Conservation (phyloP, 2,888 invertebrate genomes). For the Teleiodes luculella region DNA sequence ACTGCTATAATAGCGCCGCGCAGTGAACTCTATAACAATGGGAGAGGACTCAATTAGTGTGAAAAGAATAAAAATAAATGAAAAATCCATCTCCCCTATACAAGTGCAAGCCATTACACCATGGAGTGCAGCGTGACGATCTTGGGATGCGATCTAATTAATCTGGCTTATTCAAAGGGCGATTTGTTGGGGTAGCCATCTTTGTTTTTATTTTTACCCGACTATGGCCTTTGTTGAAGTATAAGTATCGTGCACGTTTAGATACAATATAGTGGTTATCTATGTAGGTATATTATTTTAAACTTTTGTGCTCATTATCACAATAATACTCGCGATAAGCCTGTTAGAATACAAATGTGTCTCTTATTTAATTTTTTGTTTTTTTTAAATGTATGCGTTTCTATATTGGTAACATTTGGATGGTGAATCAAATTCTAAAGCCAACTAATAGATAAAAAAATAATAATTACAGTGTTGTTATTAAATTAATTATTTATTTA, state of each 20-base stretch:
- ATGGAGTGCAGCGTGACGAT: constrained; percentile 41
- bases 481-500: too few species aligned
- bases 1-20: constrained; percentile 20
- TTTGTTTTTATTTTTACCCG: constrained; percentile 19
- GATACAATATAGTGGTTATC: too few species aligned
- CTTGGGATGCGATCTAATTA: constrained; percentile 56
- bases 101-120: constrained; percentile 30
- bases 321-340: too few species aligned
- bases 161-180: constrained; percentile 35
- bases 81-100: constrained; percentile 26
- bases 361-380: too few species aligned
- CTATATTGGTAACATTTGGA: too few species aligned
- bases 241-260: background rate
- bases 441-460: too few species aligned
- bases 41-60: background rate
- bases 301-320: too few species aligned
- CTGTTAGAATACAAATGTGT: too few species aligned
- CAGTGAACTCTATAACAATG: constrained; percentile 7
- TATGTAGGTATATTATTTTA: too few species aligned
- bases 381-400: too few species aligned
- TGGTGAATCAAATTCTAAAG: too few species aligned
- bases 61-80: constrained; percentile 16
- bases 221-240: background rate
- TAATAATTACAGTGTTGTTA: too few species aligned
- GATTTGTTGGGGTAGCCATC: constrained; percentile 22